These are phyloP conservation scores for Neotoma lepida DNA, from an alignment of 2,113 vertebrate species.

Conservation along the genomic window DNA sequence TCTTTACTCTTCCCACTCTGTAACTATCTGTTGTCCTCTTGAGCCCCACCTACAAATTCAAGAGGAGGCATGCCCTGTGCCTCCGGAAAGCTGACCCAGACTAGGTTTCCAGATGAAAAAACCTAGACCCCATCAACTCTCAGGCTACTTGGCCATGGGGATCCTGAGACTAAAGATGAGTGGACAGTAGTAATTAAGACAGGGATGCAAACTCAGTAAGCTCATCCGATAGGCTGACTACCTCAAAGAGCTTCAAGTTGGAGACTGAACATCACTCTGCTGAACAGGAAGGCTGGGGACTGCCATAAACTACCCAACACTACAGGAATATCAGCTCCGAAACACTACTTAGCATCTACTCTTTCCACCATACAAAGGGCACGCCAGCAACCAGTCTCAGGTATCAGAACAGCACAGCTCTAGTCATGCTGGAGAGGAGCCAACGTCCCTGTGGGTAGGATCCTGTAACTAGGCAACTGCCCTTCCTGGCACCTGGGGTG, in stretches of 20 bases:
- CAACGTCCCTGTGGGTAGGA: not conserved
- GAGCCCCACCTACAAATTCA: not conserved
- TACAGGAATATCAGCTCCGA: too few relatives aligned
- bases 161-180: not conserved
- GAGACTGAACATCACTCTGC: not conserved
- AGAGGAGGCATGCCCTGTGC: rapidly evolving
- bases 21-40: not conserved
- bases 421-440: not conserved
- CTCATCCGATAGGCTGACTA: not conserved
- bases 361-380: not conserved
- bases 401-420: not conserved
- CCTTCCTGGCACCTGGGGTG: not conserved
- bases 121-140: not conserved
- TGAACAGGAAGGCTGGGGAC: not conserved
- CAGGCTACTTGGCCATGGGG: not conserved
- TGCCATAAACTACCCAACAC: not conserved
- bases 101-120: not conserved
- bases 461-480: too few relatives aligned
- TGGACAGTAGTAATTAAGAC: not conserved
- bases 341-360: not conserved
- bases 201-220: not conserved
- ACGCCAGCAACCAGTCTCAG: not conserved
- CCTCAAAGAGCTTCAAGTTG: not conserved
- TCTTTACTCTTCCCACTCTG: too few relatives aligned
- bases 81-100: not conserved